Conservation (phyloP, 2,888 invertebrate genomes). For the Elmis aenea region DNA sequence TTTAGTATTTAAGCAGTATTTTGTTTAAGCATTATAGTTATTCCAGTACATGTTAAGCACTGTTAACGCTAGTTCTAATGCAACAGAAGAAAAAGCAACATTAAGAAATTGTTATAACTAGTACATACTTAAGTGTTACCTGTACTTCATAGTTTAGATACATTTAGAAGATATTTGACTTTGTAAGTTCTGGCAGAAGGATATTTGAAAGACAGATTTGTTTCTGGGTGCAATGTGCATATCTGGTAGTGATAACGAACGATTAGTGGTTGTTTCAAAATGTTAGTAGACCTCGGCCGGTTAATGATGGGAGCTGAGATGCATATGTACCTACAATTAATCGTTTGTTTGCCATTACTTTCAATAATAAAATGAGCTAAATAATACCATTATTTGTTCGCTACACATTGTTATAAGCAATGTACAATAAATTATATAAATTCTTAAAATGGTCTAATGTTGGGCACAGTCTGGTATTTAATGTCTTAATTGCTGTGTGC, state of each 20-base stretch:
- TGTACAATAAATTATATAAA: conserved; percentile 22
- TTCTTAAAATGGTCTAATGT: conserved; percentile 24
- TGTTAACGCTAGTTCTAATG: conserved; percentile 37
- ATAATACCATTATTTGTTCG: too few relatives aligned
- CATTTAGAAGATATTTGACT: conserved; percentile 38
- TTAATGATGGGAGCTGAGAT: too few relatives aligned
- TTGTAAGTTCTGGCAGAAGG: conserved; percentile 22
- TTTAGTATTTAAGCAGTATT: conserved; percentile 26
- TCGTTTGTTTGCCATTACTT: too few relatives aligned
- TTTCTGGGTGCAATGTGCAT: conserved; percentile 29
- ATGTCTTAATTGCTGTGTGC: conserved; percentile 28
- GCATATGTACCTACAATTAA: too few relatives aligned
- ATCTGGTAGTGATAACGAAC: too few relatives aligned
- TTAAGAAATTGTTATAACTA: conserved; percentile 46
- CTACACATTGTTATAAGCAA: conserved; percentile 13
- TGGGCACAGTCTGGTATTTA: conserved; percentile 26
- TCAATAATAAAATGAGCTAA: neutral
- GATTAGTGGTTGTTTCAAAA: too few relatives aligned
- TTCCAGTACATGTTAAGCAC: conserved; percentile 40
- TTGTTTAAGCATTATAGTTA: too few relatives aligned
- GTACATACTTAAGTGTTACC: conserved; percentile 47
- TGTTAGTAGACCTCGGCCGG: too few relatives aligned
- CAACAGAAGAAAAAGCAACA: conserved; percentile 36
- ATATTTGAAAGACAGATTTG: conserved; percentile 24
- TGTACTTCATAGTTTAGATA: conserved; percentile 54